Evolutionary conservation across 2,113 vertebrate species (phyloP).

Genomic region (Delphinus delphis): DNA sequence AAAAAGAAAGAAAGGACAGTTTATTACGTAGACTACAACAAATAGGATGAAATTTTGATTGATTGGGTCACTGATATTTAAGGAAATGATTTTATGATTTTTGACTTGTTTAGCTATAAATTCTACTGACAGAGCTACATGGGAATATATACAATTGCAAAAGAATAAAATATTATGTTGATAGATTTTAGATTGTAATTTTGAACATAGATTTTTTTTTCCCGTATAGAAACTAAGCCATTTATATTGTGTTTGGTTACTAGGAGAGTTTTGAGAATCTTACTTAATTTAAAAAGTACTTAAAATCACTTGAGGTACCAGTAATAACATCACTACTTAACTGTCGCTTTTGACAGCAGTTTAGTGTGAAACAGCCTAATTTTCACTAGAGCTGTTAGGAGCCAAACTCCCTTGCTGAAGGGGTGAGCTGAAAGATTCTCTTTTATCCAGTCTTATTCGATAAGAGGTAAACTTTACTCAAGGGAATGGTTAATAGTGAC

Average conservation of each 20-base stretch:
- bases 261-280: neutral
- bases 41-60: neutral
- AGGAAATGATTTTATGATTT: constrained; percentile 42
- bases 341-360: neutral
- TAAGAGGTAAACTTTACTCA: neutral
- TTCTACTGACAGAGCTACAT: neutral
- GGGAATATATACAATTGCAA: neutral
- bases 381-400: neutral
- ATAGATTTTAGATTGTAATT: constrained; percentile 27
- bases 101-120: neutral
- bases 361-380: neutral
- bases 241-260: neutral
- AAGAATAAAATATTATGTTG: constrained; percentile 8
- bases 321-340: neutral
- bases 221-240: neutral
- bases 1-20: neutral
- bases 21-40: neutral
- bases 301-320: neutral
- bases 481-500: neutral
- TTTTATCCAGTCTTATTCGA: neutral
- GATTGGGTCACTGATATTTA: neutral
- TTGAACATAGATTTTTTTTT: neutral
- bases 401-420: neutral
- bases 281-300: neutral
- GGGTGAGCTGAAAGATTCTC: neutral